These are phyloP conservation scores for Hyalella azteca DNA, from an alignment of 2,888 invertebrate species.

Conservation along the genomic window DNA sequence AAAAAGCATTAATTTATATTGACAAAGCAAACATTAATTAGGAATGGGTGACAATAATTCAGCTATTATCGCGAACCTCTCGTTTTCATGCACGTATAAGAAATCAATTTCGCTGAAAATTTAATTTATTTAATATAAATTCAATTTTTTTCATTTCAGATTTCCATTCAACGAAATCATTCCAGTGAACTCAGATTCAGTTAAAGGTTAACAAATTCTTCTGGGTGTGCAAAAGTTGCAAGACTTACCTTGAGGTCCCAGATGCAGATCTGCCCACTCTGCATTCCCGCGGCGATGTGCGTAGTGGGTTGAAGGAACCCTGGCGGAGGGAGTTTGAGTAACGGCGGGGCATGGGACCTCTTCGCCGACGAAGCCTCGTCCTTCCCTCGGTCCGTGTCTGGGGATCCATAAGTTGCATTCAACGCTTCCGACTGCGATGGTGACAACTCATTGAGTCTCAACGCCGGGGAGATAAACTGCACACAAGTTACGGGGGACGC, in stretches of 20 bases:
- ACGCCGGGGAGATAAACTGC: slow-evolving; percentile 40
- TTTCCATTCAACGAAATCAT: no score
- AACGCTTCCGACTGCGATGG: slow-evolving; percentile 7
- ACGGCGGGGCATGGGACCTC: background rate
- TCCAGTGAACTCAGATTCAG: background rate
- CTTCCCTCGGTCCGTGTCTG: background rate
- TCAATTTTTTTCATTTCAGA: background rate
- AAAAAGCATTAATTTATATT: background rate
- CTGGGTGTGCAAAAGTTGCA: background rate
- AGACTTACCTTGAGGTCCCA: slow-evolving; percentile 56
- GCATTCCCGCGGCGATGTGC: slow-evolving; percentile 52
- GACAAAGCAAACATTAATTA: background rate
- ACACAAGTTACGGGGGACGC: slow-evolving; percentile 46
- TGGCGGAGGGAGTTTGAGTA: slow-evolving; percentile 10
- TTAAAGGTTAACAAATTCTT: background rate
- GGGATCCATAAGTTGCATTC: slow-evolving; percentile 12
- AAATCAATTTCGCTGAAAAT: background rate
- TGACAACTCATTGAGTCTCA: slow-evolving; percentile 12
- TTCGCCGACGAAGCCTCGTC: background rate
- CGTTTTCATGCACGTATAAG: background rate
- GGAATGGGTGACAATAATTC: background rate
- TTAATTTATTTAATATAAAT: background rate
- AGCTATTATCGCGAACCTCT: background rate
- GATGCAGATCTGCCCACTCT: slow-evolving; percentile 48
- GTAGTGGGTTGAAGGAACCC: slow-evolving; percentile 24